phyloP scores from a whole-genome alignment of 2,113 vertebrate species.

The Chrysochloris asiatica region DNA sequence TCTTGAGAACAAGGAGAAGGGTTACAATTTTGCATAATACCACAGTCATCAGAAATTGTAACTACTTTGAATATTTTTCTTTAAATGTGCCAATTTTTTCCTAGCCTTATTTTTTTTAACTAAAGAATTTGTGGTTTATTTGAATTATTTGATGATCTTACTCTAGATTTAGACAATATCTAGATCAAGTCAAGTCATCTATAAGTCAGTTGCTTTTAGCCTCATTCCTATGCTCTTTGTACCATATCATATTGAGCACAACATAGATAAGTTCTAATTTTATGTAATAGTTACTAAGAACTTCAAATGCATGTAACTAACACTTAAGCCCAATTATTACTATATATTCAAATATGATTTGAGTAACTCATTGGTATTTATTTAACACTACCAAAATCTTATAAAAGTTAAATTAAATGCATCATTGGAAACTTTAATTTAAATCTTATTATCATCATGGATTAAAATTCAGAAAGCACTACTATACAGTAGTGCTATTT shows the following conservation, averaged over 20 bases:
- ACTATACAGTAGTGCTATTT: not conserved
- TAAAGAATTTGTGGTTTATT: not conserved
- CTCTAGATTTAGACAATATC: not conserved
- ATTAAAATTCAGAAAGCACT: slow-evolving; percentile 39
- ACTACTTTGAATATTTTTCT: not conserved
- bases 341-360: slow-evolving; percentile 16
- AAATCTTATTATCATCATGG: slow-evolving; percentile 43
- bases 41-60: not conserved
- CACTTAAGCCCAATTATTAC: not conserved
- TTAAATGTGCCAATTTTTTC: not conserved
- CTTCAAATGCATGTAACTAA: not conserved
- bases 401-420: slow-evolving; percentile 46
- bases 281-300: not conserved
- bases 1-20: not conserved
- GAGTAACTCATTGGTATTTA: not conserved
- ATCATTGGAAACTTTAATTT: slow-evolving; percentile 55
- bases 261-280: not conserved
- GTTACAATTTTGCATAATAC: not conserved
- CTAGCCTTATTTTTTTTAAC: not conserved
- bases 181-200: not conserved
- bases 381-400: slow-evolving; percentile 12
- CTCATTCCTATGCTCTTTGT: not conserved
- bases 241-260: not conserved
- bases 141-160: not conserved
- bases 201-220: not conserved